Conservation (phyloP, 2,113 vertebrate species). For the Asarcornis scutulata region DNA sequence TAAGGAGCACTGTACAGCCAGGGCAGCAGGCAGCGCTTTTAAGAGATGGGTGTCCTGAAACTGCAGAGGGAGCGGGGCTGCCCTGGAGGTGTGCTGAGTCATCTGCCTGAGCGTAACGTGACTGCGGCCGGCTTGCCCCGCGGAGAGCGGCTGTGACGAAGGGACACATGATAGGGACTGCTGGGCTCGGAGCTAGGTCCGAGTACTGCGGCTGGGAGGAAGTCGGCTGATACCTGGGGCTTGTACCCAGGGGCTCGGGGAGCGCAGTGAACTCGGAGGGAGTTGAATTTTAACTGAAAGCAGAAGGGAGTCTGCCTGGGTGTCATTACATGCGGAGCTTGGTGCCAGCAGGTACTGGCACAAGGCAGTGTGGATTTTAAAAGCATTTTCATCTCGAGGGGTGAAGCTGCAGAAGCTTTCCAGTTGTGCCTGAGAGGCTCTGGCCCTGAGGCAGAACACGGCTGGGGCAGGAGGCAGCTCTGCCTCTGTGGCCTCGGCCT, state of each 20-base stretch:
- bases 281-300: background rate
- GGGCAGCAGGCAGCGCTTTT: background rate
- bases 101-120: background rate
- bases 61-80: background rate
- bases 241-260: fast-evolving
- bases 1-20: background rate
- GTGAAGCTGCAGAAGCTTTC: background rate
- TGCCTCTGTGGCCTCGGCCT: fast-evolving
- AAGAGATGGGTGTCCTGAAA: background rate
- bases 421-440: background rate
- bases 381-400: background rate
- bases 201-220: background rate
- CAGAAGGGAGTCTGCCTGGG: background rate
- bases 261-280: fast-evolving
- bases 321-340: background rate
- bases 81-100: conserved; percentile 40
- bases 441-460: background rate
- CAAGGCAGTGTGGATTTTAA: background rate
- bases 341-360: background rate
- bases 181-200: fast-evolving
- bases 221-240: background rate
- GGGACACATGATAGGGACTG: too few species aligned
- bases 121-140: background rate
- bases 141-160: background rate
- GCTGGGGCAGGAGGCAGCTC: fast-evolving